Percentiles rank a stretch among this genome's conserved stretches.
phyloP scores from a whole-genome alignment of 2,113 vertebrate genomes.

The Cinclus cinclus region DNA sequence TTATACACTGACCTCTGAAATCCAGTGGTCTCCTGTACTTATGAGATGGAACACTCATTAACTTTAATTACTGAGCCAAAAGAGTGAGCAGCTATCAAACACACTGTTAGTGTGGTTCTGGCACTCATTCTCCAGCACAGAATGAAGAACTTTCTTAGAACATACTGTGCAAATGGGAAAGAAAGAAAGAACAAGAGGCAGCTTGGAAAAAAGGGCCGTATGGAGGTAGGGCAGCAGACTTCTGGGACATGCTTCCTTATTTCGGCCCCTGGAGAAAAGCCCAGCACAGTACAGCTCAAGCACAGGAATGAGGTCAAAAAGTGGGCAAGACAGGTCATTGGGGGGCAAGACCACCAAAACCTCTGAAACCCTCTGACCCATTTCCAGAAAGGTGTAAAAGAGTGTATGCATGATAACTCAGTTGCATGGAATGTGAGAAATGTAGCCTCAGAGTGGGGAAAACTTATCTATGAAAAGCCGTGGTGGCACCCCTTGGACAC shows the following conservation, averaged over 20 bases:
- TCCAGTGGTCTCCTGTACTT: neutral
- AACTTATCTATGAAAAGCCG: neutral
- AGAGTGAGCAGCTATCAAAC: neutral
- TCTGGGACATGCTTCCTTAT: neutral
- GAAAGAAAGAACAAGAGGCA: neutral
- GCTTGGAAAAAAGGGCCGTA: neutral
- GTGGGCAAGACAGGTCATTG: neutral
- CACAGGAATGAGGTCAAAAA: neutral
- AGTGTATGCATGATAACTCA: neutral
- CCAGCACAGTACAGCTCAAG: neutral
- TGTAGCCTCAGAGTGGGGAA: neutral
- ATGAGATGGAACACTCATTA: neutral
- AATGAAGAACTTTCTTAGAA: neutral
- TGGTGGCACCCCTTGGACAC: neutral
- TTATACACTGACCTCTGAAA: neutral
- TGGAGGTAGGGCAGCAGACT: neutral
- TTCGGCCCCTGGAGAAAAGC: neutral
- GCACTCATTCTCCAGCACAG: neutral
- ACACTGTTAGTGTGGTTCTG: neutral
- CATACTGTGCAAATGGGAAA: neutral
- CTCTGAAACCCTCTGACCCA: neutral
- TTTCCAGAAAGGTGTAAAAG: neutral
- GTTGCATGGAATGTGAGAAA: neutral
- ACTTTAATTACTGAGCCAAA: neutral
- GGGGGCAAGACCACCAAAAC: fast-evolving